A percentile compares a stretch with the other conserved stretches of the same genome.
Conservation (phyloP, 2,797 vertebrate genomes). For the Salarias fasciatus region DNA sequence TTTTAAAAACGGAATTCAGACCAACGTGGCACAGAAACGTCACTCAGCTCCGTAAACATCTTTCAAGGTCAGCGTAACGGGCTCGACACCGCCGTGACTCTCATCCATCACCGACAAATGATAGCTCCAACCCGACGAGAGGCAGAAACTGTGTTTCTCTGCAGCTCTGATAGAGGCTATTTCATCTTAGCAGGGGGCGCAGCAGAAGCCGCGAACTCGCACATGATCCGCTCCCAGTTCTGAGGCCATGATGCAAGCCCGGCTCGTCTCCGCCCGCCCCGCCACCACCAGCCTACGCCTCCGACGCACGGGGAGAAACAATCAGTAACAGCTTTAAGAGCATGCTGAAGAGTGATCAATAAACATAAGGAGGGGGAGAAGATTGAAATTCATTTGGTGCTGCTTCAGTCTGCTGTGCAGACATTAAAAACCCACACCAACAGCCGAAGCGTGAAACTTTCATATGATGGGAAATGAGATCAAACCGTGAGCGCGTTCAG, state of each 20-base stretch:
- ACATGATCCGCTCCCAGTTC: constrained; percentile 42
- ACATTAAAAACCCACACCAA: not conserved
- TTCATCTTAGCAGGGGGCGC: constrained; percentile 29
- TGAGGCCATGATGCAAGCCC: constrained; percentile 31
- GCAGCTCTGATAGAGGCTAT: constrained; percentile 24
- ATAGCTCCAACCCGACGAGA: not conserved
- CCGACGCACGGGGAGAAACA: not conserved
- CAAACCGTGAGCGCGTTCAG: not conserved
- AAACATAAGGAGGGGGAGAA: too few relatives aligned
- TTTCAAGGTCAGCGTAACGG: too few relatives aligned
- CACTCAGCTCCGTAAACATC: too few relatives aligned
- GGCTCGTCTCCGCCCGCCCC: constrained; percentile 8
- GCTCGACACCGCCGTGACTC: too few relatives aligned
- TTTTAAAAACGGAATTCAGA: too few relatives aligned
- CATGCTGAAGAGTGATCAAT: not conserved
- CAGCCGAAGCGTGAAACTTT: constrained; percentile 11
- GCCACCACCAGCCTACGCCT: constrained; percentile 3
- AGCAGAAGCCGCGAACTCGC: constrained; percentile 34
- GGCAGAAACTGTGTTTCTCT: constrained; percentile 19
- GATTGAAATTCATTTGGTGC: too few relatives aligned
- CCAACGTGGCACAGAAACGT: too few relatives aligned
- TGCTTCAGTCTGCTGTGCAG: too few relatives aligned
- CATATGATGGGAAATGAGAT: constrained; percentile 5
- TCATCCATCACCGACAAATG: too few relatives aligned
- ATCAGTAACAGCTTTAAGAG: not conserved